Evolutionary conservation across 2,888 invertebrate genomes (phyloP).

Genomic region (Thecocarcelia acutangulata): DNA sequence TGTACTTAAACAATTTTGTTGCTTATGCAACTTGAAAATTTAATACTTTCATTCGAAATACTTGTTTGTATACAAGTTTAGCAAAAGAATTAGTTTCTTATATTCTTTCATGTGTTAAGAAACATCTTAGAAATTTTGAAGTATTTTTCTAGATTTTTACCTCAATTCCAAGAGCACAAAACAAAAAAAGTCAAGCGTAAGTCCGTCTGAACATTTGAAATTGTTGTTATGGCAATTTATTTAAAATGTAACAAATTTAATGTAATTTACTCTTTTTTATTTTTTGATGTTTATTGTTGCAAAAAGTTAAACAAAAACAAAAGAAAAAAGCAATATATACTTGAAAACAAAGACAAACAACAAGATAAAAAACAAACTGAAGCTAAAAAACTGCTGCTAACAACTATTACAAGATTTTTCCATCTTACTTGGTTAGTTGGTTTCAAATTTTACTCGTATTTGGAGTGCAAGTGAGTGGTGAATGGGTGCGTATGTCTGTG

Average conservation of each 20-base stretch:
- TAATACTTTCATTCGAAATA: too few species aligned
- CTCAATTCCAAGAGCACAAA: constrained; percentile 1
- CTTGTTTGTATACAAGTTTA: too few species aligned
- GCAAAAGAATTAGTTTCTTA: too few species aligned
- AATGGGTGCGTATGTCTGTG: constrained; percentile 14
- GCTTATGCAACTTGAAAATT: too few species aligned
- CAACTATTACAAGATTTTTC: constrained; percentile 50
- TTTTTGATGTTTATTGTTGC: constrained; percentile 43
- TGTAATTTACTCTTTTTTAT: constrained; percentile 51
- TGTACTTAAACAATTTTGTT: too few species aligned
- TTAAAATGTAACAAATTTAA: constrained; percentile 56
- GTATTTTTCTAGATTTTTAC: constrained; percentile 24
- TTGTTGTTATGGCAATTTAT: constrained; percentile 58
- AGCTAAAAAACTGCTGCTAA: constrained; percentile 19
- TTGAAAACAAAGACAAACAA: constrained; percentile 19
- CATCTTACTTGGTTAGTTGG: constrained; percentile 57
- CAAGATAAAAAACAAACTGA: background rate
- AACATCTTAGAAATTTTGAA: background rate
- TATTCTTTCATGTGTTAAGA: too few species aligned
- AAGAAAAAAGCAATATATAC: constrained; percentile 17
- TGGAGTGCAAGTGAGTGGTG: background rate
- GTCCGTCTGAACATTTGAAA: constrained; percentile 11
- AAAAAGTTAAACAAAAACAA: constrained; percentile 28
- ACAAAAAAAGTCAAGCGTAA: constrained; percentile 12
- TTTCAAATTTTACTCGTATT: constrained; percentile 46